Base-by-base conservation (phyloP, 2,888 invertebrate species). In the Microchrysa polita region DNA sequence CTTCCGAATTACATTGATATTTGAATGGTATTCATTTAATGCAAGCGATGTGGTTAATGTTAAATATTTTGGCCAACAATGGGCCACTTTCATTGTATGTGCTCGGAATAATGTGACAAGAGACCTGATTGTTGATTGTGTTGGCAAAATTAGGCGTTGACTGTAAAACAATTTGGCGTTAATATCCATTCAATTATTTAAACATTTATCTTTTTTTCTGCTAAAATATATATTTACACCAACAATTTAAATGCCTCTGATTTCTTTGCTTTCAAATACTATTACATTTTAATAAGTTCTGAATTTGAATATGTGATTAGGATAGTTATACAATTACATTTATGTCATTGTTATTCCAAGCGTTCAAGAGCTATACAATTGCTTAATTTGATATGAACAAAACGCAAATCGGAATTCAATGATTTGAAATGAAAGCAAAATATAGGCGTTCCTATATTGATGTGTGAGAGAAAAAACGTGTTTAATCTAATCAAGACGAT, bases 201-300 rank as follows among this genome's bases (percentile, higher is more conserved):
- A 48, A 59, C 34, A 57, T 72, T 42, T 57, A 59, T 72, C 34
- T 48, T 60, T 34, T 34, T 34, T 34, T 34, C 27, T 72, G 44
- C 44, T 60, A 57, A 60, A 72, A 72, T 72, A 72, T 72, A 72
- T 72, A 72, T 72, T 72, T 72, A 72, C 72, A 72, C 59, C 60
- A 72, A 72, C 72, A 59, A 71, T 71, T 71, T 72, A 72, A 72
- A 72, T 72, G 72, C 72, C 60, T 72, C 72, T 72, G 34, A 69
- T 42, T 69, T 48, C 48, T 67, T 69, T 69, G 69, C 57, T 69
- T 69, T 69, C 69, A 55, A 34, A 69, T 69, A 16, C 34, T 67
- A 69, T 55, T 22, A 55, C 57, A 69, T 14, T 57, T 69, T 20
- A 16, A 55, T 55, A 40, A 40, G 27, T 53, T 53, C 57, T 69